These are phyloP conservation scores for Leptinotarsa peninsularis DNA, from an alignment of 2,888 invertebrate species.

Conservation along the genomic window DNA sequence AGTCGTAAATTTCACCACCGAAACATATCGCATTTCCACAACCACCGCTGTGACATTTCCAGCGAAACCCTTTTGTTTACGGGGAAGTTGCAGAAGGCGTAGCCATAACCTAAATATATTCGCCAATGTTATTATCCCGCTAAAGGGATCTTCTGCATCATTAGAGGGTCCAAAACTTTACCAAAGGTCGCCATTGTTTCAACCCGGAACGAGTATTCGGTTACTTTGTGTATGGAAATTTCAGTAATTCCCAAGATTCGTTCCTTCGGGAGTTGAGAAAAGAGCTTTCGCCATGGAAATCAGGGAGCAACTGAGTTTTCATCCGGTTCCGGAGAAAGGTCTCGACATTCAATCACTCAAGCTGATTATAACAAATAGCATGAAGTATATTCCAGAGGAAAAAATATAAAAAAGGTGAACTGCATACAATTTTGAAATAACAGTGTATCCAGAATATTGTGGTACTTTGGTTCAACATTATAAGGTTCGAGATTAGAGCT, in stretches of 20 bases:
- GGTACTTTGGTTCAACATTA: not conserved
- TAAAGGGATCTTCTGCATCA: constrained; percentile 6
- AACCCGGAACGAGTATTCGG: constrained; percentile 7
- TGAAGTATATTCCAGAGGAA: not conserved
- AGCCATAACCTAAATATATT: constrained; percentile 1
- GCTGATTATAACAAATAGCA: not conserved
- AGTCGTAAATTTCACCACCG: not conserved
- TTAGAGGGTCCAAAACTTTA: constrained; percentile 14
- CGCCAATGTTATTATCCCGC: constrained; percentile 8
- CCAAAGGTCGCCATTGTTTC: constrained; percentile 12
- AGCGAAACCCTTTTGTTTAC: not conserved
- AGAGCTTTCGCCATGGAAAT: constrained; percentile 2
- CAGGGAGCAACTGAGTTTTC: not conserved
- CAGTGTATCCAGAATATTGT: not conserved
- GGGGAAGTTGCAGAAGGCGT: not conserved
- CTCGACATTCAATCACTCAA: not conserved
- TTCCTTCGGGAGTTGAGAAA: constrained; percentile 1
- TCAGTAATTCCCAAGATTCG: constrained; percentile 19
- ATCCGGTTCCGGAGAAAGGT: constrained; percentile 6
- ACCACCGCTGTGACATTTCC: not conserved
- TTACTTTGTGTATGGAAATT: constrained; percentile 17
- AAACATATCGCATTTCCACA: not conserved
- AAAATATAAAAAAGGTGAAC: not conserved
- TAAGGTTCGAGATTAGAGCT: not conserved
- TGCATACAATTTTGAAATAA: not conserved